These are phyloP conservation scores for Potorous gilbertii DNA, from an alignment of 2,797 vertebrate species.

Conservation along the genomic window DNA sequence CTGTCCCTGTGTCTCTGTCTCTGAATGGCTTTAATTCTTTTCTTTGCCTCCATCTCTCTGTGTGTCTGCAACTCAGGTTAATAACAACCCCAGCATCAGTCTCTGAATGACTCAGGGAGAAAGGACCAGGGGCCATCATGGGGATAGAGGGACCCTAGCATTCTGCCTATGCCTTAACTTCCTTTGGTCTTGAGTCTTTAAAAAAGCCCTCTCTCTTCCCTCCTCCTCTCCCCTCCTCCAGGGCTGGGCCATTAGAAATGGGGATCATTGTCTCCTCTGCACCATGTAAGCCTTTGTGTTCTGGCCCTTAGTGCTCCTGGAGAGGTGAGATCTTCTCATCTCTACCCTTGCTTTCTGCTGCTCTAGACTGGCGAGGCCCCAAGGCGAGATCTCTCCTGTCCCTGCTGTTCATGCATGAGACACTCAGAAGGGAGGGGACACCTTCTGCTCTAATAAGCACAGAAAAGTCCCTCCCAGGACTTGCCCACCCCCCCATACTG, in stretches of 20 bases:
- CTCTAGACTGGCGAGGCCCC: slow-evolving; percentile 18
- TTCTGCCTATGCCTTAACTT: background rate
- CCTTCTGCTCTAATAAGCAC: slow-evolving; percentile 59
- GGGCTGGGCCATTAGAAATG: background rate
- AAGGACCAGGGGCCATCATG: background rate
- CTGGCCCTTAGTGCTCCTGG: background rate
- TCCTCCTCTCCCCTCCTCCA: background rate
- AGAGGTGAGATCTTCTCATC: background rate
- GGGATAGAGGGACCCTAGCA: background rate
- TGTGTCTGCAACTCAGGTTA: background rate
- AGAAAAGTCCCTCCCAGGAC: background rate
- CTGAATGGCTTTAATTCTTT: no score
- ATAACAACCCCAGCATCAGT: background rate
- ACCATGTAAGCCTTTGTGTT: background rate
- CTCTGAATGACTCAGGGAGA: background rate
- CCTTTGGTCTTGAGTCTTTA: background rate
- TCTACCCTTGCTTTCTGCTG: slow-evolving; percentile 36
- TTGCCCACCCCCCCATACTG: no score
- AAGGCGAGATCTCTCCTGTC: background rate
- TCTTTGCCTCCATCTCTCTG: background rate
- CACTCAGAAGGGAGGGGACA: slow-evolving; percentile 21
- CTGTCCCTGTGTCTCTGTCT: background rate
- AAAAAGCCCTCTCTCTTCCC: background rate
- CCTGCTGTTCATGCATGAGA: slow-evolving; percentile 37
- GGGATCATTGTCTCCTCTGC: background rate